Conservation (phyloP, 2,797 vertebrate species). For the Odontamblyopus lacepedii region DNA sequence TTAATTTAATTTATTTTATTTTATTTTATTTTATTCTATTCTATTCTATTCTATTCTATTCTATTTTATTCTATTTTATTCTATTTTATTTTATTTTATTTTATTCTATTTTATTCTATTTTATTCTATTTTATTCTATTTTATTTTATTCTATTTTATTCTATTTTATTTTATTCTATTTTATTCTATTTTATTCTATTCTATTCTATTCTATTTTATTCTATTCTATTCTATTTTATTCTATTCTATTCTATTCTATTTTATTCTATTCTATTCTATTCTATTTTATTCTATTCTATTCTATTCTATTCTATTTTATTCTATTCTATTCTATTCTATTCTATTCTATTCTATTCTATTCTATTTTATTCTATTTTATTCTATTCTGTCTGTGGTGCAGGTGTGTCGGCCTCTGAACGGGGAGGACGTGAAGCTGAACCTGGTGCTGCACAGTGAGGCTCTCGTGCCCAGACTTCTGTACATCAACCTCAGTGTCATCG, state of each 20-base stretch:
- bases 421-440: not conserved
- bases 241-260: not conserved
- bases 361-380: not conserved
- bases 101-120: not conserved
- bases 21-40: no score
- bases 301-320: no score
- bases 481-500: not conserved
- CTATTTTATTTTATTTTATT: not conserved
- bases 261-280: no score
- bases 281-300: no score
- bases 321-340: no score
- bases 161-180: not conserved
- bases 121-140: no score
- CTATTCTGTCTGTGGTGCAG: not conserved
- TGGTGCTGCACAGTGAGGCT: conserved; percentile 1
- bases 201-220: not conserved
- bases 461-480: not conserved
- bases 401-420: conserved; percentile 5
- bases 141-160: no score
- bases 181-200: not conserved
- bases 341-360: no score
- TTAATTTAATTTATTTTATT: no score
- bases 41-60: no score
- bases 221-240: not conserved
- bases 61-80: no score